Base-by-base conservation (phyloP, 1,140 invertebrate genomes). In the Eufriesea mexicana region DNA sequence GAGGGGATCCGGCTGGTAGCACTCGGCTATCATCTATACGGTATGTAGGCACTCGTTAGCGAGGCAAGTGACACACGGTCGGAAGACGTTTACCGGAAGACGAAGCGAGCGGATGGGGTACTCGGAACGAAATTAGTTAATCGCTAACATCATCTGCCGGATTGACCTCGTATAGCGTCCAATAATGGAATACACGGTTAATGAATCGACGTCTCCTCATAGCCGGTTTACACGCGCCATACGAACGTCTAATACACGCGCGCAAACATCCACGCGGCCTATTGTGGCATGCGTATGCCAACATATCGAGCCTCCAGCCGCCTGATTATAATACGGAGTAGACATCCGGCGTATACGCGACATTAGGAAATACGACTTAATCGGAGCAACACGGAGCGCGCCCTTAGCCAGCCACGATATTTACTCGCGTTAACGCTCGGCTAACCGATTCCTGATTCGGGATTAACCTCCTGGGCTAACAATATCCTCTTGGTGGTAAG, bases 171-270 rank as follows among this genome's bases (percentile, higher is more conserved):
- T 51, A 66, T 55, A 51, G 75, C 73, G 59, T 82, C 28, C 64
- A 57, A 66, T 86, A 67, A 82, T 76, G 45, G 62, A 81, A 61
- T 71, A 62, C 73, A 73, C 61, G 72, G 84, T 89, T 89, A 86
- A 89, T 89, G 87, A 87, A 89, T 89, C 78, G 84, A 88, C 77
- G 76, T 89, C 62, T 80, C 84, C 54, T 47, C 74, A 57, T 66
- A 62, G 67, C 79, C 67, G 62, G 75, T 79, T 84, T 79, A 70
- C 73, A 71, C 71, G 66, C 35, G 28, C 75, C 85, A 79, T 77
- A 49, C 80, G 45, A 55, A 86, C 84, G 86, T 88, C 86, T 88
- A 84, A 89, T 89, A 88, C 88, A 88, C 80, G 80, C 71, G 57
- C 16, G 79, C 72, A 77, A 88, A 88, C 75, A 87, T 73, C 61